A percentile compares a stretch with the other conserved stretches of the same genome.
Evolutionary conservation across 2,797 vertebrate genomes (phyloP).

Genomic region (Pipistrellus kuhlii): DNA sequence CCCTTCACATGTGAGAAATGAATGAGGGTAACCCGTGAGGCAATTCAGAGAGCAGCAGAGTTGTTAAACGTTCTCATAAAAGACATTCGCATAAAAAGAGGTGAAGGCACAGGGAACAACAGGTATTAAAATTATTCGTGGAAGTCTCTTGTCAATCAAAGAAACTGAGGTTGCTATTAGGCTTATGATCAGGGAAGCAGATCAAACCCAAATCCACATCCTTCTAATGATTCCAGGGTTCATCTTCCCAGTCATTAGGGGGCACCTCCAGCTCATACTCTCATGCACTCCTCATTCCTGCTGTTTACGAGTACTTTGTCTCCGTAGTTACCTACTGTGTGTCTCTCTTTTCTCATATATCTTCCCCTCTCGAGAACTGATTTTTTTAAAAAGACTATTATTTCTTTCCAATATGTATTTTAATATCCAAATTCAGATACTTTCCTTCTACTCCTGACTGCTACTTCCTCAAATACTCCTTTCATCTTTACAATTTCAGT

Average conservation of each 20-base stretch:
- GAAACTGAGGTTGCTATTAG: neutral
- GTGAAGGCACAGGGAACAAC: neutral
- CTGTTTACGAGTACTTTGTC: neutral
- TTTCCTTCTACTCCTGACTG: neutral
- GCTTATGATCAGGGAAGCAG: neutral
- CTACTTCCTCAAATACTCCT: neutral
- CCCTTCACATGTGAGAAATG: neutral
- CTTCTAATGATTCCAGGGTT: neutral
- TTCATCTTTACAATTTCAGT: neutral
- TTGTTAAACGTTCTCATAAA: neutral
- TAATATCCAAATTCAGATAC: neutral
- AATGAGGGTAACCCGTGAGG: neutral
- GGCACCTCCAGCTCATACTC: fast-evolving
- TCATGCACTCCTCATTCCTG: neutral
- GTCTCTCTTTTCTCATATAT: neutral
- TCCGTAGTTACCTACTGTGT: neutral
- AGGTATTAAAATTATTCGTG: neutral
- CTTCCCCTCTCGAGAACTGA: neutral
- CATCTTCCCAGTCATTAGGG: neutral
- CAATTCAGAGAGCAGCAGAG: neutral
- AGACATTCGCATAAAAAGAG: neutral
- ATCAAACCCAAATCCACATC: neutral
- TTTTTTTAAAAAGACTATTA: neutral
- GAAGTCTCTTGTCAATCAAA: neutral
- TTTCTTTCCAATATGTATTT: neutral